Evolutionary conservation across 2,888 invertebrate genomes (phyloP).

Genomic region (Drosophila emarginata): DNA sequence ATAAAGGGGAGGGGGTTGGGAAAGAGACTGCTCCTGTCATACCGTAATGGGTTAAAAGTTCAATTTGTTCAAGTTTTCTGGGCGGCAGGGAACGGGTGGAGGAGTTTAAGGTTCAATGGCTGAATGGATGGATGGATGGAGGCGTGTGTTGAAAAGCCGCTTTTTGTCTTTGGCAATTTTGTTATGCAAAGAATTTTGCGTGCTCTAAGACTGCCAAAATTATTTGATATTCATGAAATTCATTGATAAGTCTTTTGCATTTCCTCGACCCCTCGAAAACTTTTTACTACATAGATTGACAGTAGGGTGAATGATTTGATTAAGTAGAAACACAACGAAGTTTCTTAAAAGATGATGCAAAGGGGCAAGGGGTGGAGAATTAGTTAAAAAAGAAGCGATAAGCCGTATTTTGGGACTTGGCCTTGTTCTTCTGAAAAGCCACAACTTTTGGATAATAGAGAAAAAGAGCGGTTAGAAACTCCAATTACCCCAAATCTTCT

Average conservation of each 20-base stretch:
- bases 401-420: background rate
- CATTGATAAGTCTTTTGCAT: conserved; percentile 67
- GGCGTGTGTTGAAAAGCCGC: conserved; percentile 30
- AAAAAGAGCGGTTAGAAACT: background rate
- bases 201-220: conserved; percentile 22
- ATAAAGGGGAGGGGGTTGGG: background rate
- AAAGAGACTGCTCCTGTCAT: conserved; percentile 1
- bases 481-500: background rate
- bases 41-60: conserved; percentile 72
- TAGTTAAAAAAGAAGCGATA: background rate
- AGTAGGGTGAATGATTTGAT: conserved; percentile 35
- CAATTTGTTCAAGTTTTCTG: conserved; percentile 62
- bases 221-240: conserved; percentile 74
- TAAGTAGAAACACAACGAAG: conserved; percentile 21
- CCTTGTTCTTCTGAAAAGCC: background rate
- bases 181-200: conserved; percentile 16
- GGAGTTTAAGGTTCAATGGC: background rate
- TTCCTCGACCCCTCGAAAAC: conserved; percentile 17
- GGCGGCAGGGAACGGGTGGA: background rate
- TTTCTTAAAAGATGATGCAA: background rate
- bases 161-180: conserved; percentile 58
- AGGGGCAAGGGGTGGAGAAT: background rate
- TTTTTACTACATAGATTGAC: conserved; percentile 44
- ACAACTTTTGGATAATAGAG: background rate
- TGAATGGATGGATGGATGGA: background rate